Conservation (phyloP, 2,113 vertebrate genomes). For the Columba janthina region DNA sequence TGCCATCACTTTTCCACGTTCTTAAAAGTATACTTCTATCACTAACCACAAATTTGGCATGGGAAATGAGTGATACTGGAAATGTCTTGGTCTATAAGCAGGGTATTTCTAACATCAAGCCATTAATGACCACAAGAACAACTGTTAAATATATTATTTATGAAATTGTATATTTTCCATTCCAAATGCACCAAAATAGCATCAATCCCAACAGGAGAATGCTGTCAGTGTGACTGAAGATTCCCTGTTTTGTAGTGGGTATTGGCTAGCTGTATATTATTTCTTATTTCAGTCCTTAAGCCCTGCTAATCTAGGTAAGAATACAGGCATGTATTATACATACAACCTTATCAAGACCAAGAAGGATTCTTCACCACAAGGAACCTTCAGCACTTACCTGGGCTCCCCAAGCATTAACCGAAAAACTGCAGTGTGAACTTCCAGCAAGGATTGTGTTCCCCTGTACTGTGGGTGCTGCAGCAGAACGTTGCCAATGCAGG, state of each 20-base stretch:
- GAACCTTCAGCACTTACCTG: not conserved
- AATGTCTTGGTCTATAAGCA: not conserved
- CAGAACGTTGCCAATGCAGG: not conserved
- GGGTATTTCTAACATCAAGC: not conserved
- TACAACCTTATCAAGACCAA: not conserved
- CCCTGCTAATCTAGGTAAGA: not conserved
- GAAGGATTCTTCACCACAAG: not conserved
- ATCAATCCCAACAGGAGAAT: not conserved
- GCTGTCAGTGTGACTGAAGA: not conserved
- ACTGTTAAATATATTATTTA: not conserved
- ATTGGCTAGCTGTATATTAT: not conserved
- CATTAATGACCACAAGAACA: not conserved
- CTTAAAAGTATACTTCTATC: not conserved
- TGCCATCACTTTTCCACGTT: fast-evolving
- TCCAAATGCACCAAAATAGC: not conserved
- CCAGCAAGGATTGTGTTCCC: not conserved
- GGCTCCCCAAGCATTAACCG: not conserved
- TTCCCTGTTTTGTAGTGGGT: not conserved
- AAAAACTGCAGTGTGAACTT: not conserved
- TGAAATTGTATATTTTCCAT: not conserved
- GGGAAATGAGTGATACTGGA: not conserved
- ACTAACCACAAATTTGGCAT: not conserved
- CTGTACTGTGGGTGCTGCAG: not conserved
- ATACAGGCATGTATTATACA: not conserved
- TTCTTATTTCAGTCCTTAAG: not conserved